Conservation (phyloP, 2,888 invertebrate species). For the Apotomis capreana region DNA sequence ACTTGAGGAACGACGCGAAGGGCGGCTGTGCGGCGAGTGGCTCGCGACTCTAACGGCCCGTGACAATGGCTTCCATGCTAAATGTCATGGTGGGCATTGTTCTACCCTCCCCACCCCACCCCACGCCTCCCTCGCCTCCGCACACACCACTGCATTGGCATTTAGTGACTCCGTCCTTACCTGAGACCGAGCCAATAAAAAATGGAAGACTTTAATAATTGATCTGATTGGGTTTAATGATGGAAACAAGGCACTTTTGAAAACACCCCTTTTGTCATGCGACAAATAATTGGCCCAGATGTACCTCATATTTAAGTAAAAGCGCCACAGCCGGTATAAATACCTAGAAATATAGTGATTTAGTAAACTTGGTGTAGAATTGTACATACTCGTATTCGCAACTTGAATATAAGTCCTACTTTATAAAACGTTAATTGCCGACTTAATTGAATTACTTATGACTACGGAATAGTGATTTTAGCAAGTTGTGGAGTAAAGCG, state of each 20-base stretch:
- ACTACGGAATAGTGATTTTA: constrained; percentile 63
- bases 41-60: constrained; percentile 75
- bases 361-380: not conserved
- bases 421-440: constrained; percentile 54
- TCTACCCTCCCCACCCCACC: constrained; percentile 58
- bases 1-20: constrained; percentile 67
- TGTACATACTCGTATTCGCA: not conserved
- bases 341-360: not conserved
- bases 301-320: not conserved
- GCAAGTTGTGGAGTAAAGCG: constrained; percentile 49
- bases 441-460: constrained; percentile 62
- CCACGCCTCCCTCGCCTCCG: constrained; percentile 51
- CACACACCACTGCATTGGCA: constrained; percentile 68
- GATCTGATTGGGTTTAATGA: not conserved
- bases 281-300: no score
- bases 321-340: not conserved
- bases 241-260: not conserved
- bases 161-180: constrained; percentile 72
- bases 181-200: constrained; percentile 64
- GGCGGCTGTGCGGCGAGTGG: constrained; percentile 72
- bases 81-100: constrained; percentile 83
- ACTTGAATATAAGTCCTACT: constrained; percentile 40
- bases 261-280: not conserved
- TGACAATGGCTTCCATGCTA: constrained; percentile 82
- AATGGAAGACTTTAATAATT: constrained; percentile 57